Evolutionary conservation across 1,140 invertebrate genomes (phyloP).

Genomic region (Aplysia californica): DNA sequence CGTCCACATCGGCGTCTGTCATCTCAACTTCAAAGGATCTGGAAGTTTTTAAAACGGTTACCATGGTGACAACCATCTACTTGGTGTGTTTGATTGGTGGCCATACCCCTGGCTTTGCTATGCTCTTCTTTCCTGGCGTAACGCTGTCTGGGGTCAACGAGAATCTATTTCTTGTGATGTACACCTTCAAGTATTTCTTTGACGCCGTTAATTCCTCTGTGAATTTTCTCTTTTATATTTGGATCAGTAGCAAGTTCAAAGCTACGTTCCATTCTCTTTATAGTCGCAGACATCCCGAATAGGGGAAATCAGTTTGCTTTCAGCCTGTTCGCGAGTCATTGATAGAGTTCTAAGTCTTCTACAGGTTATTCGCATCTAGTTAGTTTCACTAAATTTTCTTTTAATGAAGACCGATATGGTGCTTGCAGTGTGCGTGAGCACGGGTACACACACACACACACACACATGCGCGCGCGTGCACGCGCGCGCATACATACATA

Average conservation of each 20-base stretch:
- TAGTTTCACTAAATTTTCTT: too few relatives aligned
- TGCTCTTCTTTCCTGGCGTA: background rate
- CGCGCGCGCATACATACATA: too few relatives aligned
- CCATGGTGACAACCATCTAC: background rate
- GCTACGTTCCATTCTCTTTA: background rate
- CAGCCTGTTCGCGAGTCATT: too few relatives aligned
- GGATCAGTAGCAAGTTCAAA: background rate
- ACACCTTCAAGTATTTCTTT: background rate
- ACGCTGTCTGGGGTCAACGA: background rate
- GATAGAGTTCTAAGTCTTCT: too few relatives aligned
- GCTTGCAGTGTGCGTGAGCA: too few relatives aligned
- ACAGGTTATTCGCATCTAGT: too few relatives aligned
- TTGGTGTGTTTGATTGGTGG: background rate
- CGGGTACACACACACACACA: too few relatives aligned
- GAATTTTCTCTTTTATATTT: constrained; percentile 4
- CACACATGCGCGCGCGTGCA: too few relatives aligned
- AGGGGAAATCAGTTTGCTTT: too few relatives aligned
- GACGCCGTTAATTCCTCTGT: background rate
- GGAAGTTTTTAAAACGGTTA: background rate
- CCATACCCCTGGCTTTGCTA: background rate
- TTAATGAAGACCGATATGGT: too few relatives aligned
- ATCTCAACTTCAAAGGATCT: background rate
- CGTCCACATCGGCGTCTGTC: background rate
- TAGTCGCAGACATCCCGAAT: too few relatives aligned
- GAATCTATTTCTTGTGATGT: background rate